Base-by-base conservation (phyloP, 2,797 vertebrate species). In the Scomberomorus guttatus region DNA sequence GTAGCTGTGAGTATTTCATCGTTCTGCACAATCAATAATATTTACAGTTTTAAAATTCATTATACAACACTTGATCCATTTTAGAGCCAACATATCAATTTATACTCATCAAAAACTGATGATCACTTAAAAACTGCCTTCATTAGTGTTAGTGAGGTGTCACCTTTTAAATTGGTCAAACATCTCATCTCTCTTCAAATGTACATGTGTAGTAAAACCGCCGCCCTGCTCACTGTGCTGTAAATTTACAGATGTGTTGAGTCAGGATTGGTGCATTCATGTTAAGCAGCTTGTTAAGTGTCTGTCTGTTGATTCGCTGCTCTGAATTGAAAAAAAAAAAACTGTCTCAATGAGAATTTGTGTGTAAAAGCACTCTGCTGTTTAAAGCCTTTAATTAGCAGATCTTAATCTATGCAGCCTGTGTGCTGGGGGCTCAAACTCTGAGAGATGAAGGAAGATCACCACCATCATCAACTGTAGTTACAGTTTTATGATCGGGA, bases 401-500 rank as follows among this genome's bases (percentile, higher is more conserved):
- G 85, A 89, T 85, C 15, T 22, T 83, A 67, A 87, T 87, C 85
- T 85, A n/a, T 68, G 65, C 64, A 59, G 64, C 15, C 0, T 24
- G 57, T 20, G 32, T 1, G 54, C 42, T n/a, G 25, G 20, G 42
- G 52, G 57, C 24, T 22, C 24, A 18, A 22, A 62, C 25, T 63
- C 39, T 39, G 52, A 18, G 22, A 22, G 14, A 18, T 7, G 20
- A 32, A 34, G 37, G 32, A 12, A 6, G 50, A 51, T 48, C 52
- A 6, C 14, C 24, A 6, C 12, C 60, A 24, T 29, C 59, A 58
- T 50, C 17, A 50, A 18, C 37, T 6, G 5, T 1, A 42, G 39
- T 37, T 13, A n/a, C n/a, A 65, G 20, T 1, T 54, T 52, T 1
- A 42, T 29, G 17, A 24, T 8, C 14, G 4, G 20, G 10, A 57